Base-by-base conservation (phyloP, 2,888 invertebrate species). In the Anarsia innoxiella region DNA sequence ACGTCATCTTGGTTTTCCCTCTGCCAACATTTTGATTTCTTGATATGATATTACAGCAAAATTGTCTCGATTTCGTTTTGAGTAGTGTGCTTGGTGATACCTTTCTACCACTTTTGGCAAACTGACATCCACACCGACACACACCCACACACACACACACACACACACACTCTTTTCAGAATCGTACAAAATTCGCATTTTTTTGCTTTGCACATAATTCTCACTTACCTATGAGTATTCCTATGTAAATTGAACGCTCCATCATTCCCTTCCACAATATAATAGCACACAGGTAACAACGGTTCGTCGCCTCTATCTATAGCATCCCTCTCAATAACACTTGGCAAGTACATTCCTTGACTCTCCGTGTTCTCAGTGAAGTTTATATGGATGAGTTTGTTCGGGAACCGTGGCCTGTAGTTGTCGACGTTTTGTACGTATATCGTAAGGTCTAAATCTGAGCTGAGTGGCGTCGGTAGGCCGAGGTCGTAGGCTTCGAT, bases 401-500 rank as follows among this genome's bases (percentile, higher is more conserved):
- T 84, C 15, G 92, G 83, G 72, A 96, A 96, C 48, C 95, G 11
- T 0, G 96, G 96, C 40, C 94, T 91, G 67, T 93, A 95, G 63
- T 93, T 95, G 70, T 96, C 95, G 0, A 96, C 91, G 66, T 95
- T 95, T 41, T 92, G 90, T 0, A 96, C 92, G 64, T 95, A 95
- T 47, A 96, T 90, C 2, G 93, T 93, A 1, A 96, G 72, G 73
- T 96, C 96, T 27, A 96, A 78, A 70, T 95, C 96, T 0, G 94
- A 91, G 52, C 94, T 94, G 2, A 96, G 76, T 0, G 95, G 91
- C 0, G 95, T 95, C 0, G 96, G 96, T 0, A 91, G 83, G 0
- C 96, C 96, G 37, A 95, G 87, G 74, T 96, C 96, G 62, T 92
- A 94, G 0, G 96, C 96, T 83, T 96, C 95, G 29, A 96, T 91